Conservation (phyloP, 2,113 vertebrate species). For the Neoarius graeffei region DNA sequence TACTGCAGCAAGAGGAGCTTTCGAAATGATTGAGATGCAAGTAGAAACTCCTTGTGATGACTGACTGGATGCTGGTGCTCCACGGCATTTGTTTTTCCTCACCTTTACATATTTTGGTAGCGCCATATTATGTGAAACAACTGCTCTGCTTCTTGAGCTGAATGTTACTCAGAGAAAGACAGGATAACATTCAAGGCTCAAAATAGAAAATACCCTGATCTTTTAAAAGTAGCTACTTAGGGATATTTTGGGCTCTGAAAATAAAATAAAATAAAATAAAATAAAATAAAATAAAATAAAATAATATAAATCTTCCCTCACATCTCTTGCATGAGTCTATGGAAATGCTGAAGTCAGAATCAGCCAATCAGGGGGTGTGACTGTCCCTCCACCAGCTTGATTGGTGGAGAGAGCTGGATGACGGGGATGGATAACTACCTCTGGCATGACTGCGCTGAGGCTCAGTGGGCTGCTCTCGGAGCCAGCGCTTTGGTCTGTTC, state of each 20-base stretch:
- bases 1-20: neutral
- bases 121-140: neutral
- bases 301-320: slow-evolving; percentile 4
- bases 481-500: slow-evolving; percentile 32
- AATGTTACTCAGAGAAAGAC: neutral
- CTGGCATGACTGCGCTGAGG: slow-evolving; percentile 20
- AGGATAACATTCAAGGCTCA: neutral
- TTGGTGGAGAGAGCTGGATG: slow-evolving; percentile 20
- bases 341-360: slow-evolving; percentile 15
- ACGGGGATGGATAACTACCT: slow-evolving; percentile 30
- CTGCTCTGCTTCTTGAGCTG: neutral
- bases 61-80: neutral
- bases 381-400: neutral
- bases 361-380: slow-evolving; percentile 1
- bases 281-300: slow-evolving; percentile 21
- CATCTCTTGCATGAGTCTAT: slow-evolving; percentile 15
- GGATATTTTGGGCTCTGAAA: slow-evolving; percentile 16
- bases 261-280: slow-evolving; percentile 18
- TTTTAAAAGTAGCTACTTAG: slow-evolving; percentile 37
- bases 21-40: neutral
- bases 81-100: neutral
- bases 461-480: slow-evolving; percentile 39
- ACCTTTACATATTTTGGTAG: neutral
- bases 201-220: slow-evolving; percentile 39
- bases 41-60: neutral